A percentile compares a stretch with the other conserved stretches of the same genome.
phyloP scores from a whole-genome alignment of 2,113 vertebrate species.

The Corynorhinus townsendii region DNA sequence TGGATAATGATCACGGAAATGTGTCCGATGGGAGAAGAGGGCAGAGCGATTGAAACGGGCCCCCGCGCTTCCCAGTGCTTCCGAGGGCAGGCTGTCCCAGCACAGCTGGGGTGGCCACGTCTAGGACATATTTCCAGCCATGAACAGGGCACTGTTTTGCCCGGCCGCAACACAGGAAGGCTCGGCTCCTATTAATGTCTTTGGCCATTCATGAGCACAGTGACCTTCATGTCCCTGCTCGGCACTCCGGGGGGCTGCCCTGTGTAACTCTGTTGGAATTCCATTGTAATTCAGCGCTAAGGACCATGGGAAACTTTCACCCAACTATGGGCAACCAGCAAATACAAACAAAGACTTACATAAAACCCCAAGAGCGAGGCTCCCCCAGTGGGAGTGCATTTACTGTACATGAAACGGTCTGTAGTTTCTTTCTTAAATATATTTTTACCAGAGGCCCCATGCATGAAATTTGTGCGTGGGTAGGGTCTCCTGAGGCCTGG shows the following conservation, averaged over 20 bases:
- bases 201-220: conserved; percentile 76
- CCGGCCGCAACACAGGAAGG: conserved; percentile 82
- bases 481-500: too few relatives aligned
- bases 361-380: conserved; percentile 38
- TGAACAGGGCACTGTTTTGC: conserved; percentile 82
- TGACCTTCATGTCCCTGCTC: conserved; percentile 77
- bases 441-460: too few relatives aligned
- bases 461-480: too few relatives aligned
- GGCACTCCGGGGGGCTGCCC: conserved; percentile 63
- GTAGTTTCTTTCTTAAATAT: neutral
- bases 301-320: conserved; percentile 68
- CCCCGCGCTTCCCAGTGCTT: conserved; percentile 21
- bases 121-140: conserved; percentile 69
- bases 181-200: conserved; percentile 72
- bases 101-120: conserved; percentile 80
- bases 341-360: conserved; percentile 63
- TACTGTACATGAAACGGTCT: neutral
- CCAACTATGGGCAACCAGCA: conserved; percentile 70
- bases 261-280: conserved; percentile 80
- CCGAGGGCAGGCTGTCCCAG: conserved; percentile 43
- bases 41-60: conserved; percentile 9
- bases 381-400: neutral
- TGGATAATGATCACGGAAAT: conserved; percentile 35
- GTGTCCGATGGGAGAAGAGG: neutral
- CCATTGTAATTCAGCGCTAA: conserved; percentile 70